These are phyloP conservation scores for Cepaea nemoralis DNA, from an alignment of 1,140 invertebrate species.

Conservation along the genomic window DNA sequence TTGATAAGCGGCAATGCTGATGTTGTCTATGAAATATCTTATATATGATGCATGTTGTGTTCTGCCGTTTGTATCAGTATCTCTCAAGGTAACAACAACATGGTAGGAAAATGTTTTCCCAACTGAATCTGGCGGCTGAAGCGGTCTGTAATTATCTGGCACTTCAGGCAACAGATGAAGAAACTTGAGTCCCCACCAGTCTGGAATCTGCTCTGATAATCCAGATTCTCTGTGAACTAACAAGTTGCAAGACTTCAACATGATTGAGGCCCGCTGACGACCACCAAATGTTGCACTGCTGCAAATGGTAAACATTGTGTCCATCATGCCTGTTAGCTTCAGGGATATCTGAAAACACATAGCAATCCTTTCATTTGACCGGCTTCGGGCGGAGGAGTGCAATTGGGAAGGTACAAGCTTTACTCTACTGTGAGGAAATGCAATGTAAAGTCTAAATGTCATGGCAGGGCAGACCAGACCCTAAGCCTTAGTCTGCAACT, in stretches of 20 bases:
- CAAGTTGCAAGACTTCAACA: constrained; percentile 42
- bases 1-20: constrained; percentile 46
- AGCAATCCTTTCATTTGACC: background rate
- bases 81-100: constrained; percentile 46
- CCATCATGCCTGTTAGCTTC: constrained; percentile 44
- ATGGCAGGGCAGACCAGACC: too few species aligned
- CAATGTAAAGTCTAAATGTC: too few species aligned
- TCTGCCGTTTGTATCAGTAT: constrained; percentile 46
- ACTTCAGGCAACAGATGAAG: constrained; percentile 37
- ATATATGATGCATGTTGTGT: constrained; percentile 48
- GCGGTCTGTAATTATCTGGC: constrained; percentile 38
- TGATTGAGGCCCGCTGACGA: constrained; percentile 46
- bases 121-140: constrained; percentile 38
- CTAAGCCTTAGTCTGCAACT: too few species aligned
- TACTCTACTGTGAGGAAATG: too few species aligned
- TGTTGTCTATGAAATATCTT: constrained; percentile 49
- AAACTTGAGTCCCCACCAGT: constrained; percentile 48
- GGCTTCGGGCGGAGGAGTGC: too few species aligned
- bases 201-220: constrained; percentile 42
- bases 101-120: constrained; percentile 45
- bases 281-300: constrained; percentile 45
- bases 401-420: too few species aligned
- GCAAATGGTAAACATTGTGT: constrained; percentile 46
- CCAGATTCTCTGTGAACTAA: constrained; percentile 43
- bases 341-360: constrained; percentile 30